Evolutionary conservation across 30 jellyfish, hydroid and myxozoan species (phyloP), one percentile per base, ranked within the genome.

Genomic region (Aurelia aurita complex sp. Pacific): DNA sequence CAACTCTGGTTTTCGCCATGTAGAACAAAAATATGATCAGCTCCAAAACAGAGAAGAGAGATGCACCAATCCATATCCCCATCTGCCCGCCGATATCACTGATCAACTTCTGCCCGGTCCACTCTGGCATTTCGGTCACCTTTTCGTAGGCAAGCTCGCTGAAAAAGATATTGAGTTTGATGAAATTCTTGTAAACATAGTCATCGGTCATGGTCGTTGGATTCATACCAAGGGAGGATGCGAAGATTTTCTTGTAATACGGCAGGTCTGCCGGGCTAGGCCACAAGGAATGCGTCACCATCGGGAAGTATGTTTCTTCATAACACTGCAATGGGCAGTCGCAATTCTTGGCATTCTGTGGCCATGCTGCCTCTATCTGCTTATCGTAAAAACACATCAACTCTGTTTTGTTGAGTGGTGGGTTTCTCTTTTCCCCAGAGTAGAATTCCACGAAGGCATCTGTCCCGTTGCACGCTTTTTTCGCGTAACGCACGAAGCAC

Each of bases 21-120:
- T 82, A 82, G 85, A 82, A 67, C 40, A 82, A 53, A 65, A 82
- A 82, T 42, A 82, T 61, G 73, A 82, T 70, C 63, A 82, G 77
- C 80, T 82, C 92, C 68, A 82, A 59, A 46, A 82, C 86, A 15
- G 92, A 82, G 75, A 82, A 82, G 10, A 82, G 74, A 38, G 92
- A 82, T 5, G 92, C 92, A 10, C 92, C 92, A 33, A 82, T 82
- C 92, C 92, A 82, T 33, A 82, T 82, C 75, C 92, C 92, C 92
- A 82, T 82, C 29, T 82, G 92, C 19, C 92, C 92, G 33, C 92
- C 92, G 46, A 82, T 82, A 54, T 82, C 92, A 46, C 92, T 82
- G 72, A 82, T 78, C 79, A 82, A 50, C 65, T 82, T 82, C 73
- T 82, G 92, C 8, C 69, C 61, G 57, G 92, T 82, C 92, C 92